A percentile compares a stretch with the other conserved stretches of the same genome.
phyloP scores from a whole-genome alignment of 2,797 vertebrate species.

The Urocyon cinereoargenteus region DNA sequence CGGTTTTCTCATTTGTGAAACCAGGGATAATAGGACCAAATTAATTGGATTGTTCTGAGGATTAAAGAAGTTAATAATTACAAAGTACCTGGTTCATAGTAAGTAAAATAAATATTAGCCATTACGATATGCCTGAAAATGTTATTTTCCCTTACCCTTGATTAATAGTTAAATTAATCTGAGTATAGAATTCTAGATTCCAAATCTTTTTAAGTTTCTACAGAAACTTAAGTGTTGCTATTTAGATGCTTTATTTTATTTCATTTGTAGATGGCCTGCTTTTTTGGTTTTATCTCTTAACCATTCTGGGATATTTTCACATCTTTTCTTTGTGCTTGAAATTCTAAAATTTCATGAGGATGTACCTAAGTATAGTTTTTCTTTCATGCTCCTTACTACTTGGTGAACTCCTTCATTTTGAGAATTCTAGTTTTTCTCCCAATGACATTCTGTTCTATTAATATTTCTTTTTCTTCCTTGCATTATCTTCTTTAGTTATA shows the following conservation, averaged over 20 bases:
- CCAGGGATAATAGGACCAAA: background rate
- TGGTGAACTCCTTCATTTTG: background rate
- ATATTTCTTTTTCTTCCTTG: background rate
- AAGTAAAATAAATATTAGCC: conserved; percentile 5
- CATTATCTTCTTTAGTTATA: background rate
- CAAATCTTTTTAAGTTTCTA: background rate
- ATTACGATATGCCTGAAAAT: background rate
- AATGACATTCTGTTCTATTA: background rate
- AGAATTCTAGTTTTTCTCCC: conserved; percentile 19
- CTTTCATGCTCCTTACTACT: background rate
- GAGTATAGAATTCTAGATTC: background rate
- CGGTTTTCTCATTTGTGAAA: conserved; percentile 19
- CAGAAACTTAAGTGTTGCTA: conserved; percentile 5
- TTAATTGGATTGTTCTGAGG: background rate
- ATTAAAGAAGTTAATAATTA: conserved; percentile 47
- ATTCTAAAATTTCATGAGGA: conserved; percentile 1
- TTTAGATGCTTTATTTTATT: background rate
- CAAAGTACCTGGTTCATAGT: background rate
- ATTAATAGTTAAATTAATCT: conserved; percentile 22
- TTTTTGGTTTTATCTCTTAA: background rate
- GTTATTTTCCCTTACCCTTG: background rate
- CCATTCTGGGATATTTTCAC: background rate
- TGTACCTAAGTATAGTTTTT: background rate
- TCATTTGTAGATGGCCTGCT: background rate
- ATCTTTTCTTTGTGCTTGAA: conserved; percentile 27